Evolutionary conservation across 1,140 invertebrate genomes (phyloP).

Genomic region (Panagrolaimus sp.): DNA sequence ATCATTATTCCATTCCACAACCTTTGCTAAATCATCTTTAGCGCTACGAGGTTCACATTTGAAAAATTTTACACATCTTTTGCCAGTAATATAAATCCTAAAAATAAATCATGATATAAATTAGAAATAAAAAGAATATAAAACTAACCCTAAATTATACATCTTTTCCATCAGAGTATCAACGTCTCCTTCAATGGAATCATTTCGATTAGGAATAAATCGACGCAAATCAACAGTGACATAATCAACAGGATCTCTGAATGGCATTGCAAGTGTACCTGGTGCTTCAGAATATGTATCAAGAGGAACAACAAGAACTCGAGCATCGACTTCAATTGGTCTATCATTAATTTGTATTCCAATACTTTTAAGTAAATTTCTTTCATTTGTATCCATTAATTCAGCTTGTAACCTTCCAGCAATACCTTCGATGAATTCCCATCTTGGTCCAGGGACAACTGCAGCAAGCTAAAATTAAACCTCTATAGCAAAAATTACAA

Average conservation of each 20-base stretch:
- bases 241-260: not conserved
- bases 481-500: not conserved
- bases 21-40: not conserved
- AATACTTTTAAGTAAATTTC: not conserved
- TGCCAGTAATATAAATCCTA: not conserved
- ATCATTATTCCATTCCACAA: not conserved
- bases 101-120: not conserved
- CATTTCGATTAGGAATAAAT: not conserved
- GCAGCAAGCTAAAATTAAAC: not conserved
- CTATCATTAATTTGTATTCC: not conserved
- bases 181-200: not conserved
- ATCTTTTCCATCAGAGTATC: not conserved
- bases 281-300: not conserved
- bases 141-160: not conserved
- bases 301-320: not conserved
- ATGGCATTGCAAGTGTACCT: not conserved
- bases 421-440: not conserved
- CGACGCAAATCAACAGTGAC: not conserved
- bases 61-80: not conserved
- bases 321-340: not conserved
- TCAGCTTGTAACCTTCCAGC: not conserved
- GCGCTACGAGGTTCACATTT: not conserved
- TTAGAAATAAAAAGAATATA: not conserved
- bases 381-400: not conserved
- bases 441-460: not conserved